These are phyloP conservation scores for Augochlora pura DNA, from an alignment of 1,140 invertebrate genomes.

Conservation along the genomic window DNA sequence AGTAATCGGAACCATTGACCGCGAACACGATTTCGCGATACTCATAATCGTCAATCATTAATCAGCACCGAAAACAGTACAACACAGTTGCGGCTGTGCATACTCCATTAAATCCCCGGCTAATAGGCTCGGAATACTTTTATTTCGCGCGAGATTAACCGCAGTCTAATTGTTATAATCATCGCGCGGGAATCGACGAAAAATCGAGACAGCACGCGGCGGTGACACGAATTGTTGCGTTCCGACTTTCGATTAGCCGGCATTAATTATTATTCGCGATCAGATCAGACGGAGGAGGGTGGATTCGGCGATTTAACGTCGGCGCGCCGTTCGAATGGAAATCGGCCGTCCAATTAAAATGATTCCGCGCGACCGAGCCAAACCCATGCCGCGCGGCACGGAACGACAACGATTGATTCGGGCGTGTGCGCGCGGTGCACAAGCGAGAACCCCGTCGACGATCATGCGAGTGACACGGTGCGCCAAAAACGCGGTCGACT, in stretches of 20 bases:
- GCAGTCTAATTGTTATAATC: too few species aligned
- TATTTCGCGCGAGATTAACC: too few species aligned
- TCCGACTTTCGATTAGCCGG: background rate
- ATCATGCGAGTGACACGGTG: constrained; percentile 6
- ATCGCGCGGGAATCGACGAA: too few species aligned
- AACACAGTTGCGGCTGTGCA: too few species aligned
- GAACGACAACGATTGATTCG: background rate
- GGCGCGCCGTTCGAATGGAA: background rate
- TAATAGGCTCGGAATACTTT: too few species aligned
- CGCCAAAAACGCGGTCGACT: background rate
- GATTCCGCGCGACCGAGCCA: background rate
- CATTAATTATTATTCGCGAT: background rate
- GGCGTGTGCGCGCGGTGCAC: too few species aligned
- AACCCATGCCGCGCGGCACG: too few species aligned
- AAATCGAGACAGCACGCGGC: background rate
- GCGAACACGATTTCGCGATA: too few species aligned
- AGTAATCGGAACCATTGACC: too few species aligned
- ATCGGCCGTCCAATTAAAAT: background rate
- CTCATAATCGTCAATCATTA: too few species aligned
- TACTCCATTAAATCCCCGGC: too few species aligned
- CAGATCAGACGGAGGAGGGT: background rate
- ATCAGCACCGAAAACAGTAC: too few species aligned
- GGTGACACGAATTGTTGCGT: background rate
- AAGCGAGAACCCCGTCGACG: background rate
- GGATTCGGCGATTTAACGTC: background rate